Evolutionary conservation across 2,888 invertebrate genomes (phyloP).

Genomic region (Watsonalla cultraria): DNA sequence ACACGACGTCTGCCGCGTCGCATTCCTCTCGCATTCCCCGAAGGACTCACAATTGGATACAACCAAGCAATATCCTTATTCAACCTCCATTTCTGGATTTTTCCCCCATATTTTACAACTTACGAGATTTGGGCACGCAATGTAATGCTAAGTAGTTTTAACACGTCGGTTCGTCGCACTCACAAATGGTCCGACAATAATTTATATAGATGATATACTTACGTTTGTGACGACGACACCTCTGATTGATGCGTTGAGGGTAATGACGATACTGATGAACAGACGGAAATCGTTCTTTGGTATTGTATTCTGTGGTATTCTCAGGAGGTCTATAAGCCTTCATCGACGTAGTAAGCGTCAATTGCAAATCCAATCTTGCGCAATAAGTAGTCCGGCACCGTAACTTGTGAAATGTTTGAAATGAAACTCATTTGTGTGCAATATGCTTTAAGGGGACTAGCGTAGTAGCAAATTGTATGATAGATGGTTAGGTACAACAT

Average conservation of each 20-base stretch:
- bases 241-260: conserved; percentile 19
- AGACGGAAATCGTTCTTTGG: conserved; percentile 13
- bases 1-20: conserved; percentile 25
- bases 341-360: no score
- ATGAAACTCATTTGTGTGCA: no score
- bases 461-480: no score
- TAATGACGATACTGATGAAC: not conserved
- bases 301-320: conserved; percentile 11
- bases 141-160: not conserved
- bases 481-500: no score
- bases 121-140: not conserved
- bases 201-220: conserved; percentile 52
- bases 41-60: conserved; percentile 10
- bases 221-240: conserved; percentile 18
- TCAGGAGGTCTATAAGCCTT: conserved; percentile 3
- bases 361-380: no score
- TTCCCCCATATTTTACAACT: not conserved
- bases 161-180: not conserved
- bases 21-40: conserved; percentile 43
- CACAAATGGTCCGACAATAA: conserved; percentile 53
- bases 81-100: not conserved
- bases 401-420: no score
- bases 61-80: conserved; percentile 7
- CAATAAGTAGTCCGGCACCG: no score
- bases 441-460: no score